Evolutionary conservation across 2,888 invertebrate species (phyloP).

Genomic region (Scaptomyza tumidula): DNA sequence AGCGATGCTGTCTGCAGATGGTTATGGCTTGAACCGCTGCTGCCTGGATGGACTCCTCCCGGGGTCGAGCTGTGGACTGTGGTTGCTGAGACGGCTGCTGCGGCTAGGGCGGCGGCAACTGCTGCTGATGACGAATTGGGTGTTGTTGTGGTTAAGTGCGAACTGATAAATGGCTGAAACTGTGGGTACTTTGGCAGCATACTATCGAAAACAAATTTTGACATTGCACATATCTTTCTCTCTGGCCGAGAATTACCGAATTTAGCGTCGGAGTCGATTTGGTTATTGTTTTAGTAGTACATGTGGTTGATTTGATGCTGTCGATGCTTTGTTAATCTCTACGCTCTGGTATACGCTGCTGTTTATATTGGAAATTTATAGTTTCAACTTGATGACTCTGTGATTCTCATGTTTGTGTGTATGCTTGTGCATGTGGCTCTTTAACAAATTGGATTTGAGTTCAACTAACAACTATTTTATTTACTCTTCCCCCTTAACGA

Average conservation of each 20-base stretch:
- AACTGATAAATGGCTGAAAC: slow-evolving; percentile 87
- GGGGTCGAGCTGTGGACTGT: slow-evolving; percentile 75
- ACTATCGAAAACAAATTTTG: slow-evolving; percentile 99
- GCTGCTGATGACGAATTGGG: slow-evolving; percentile 88
- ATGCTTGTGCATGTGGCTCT: slow-evolving; percentile 19
- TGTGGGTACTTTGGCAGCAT: slow-evolving; percentile 97
- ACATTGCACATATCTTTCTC: slow-evolving; percentile 90
- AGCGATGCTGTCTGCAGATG: slow-evolving; percentile 69
- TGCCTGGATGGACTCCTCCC: slow-evolving; percentile 63
- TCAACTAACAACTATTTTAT: slow-evolving; percentile 23
- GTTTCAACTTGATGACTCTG: slow-evolving; percentile 6
- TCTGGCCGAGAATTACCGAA: slow-evolving; percentile 71
- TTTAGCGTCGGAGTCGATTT: slow-evolving; percentile 43
- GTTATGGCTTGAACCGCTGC: slow-evolving; percentile 82
- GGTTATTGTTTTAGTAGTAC: slow-evolving; percentile 33
- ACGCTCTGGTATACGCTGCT: neutral
- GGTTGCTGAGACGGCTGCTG: slow-evolving; percentile 80
- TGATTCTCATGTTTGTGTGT: slow-evolving; percentile 14
- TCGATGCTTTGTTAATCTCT: slow-evolving; percentile 26
- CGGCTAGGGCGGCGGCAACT: slow-evolving; percentile 87
- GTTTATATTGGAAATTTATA: slow-evolving; percentile 9
- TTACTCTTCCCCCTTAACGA: no score
- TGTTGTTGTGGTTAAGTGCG: slow-evolving; percentile 85
- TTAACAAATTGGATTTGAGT: slow-evolving; percentile 76
- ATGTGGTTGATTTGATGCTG: slow-evolving; percentile 19